Conservation (phyloP, 1,140 invertebrate species). For the Heliconius congener region DNA sequence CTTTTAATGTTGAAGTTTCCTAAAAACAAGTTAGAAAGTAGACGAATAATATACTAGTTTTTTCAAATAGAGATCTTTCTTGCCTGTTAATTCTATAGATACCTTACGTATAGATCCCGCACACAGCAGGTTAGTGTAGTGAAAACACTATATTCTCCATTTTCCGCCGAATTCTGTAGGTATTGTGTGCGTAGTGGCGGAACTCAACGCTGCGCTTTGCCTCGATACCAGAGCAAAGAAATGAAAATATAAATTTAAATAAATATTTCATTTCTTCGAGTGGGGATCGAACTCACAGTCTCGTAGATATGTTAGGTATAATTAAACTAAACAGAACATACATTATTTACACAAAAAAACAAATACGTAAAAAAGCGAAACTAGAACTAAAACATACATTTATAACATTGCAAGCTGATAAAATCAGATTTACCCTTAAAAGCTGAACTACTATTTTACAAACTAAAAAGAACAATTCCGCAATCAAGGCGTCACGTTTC, state of each 20-base stretch:
- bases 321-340: background rate
- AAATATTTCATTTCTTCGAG: too few relatives aligned
- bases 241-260: too few relatives aligned
- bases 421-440: background rate
- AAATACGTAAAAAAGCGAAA: background rate
- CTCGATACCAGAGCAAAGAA: too few relatives aligned
- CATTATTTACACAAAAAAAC: background rate
- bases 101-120: background rate
- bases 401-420: background rate
- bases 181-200: too few relatives aligned
- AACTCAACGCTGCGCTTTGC: too few relatives aligned
- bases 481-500: conserved; percentile 52
- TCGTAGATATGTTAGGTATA: too few relatives aligned
- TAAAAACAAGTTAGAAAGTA: conserved; percentile 2
- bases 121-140: too few relatives aligned
- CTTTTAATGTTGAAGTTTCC: conserved; percentile 40
- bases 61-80: background rate
- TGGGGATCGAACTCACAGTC: too few relatives aligned
- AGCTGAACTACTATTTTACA: conserved; percentile 14
- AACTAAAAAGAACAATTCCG: conserved; percentile 49
- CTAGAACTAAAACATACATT: background rate
- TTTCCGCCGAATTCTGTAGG: too few relatives aligned
- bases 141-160: too few relatives aligned
- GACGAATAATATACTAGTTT: background rate
- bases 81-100: background rate